Evolutionary conservation across 2,888 invertebrate species (phyloP).

Genomic region (Polydesmus complanatus): DNA sequence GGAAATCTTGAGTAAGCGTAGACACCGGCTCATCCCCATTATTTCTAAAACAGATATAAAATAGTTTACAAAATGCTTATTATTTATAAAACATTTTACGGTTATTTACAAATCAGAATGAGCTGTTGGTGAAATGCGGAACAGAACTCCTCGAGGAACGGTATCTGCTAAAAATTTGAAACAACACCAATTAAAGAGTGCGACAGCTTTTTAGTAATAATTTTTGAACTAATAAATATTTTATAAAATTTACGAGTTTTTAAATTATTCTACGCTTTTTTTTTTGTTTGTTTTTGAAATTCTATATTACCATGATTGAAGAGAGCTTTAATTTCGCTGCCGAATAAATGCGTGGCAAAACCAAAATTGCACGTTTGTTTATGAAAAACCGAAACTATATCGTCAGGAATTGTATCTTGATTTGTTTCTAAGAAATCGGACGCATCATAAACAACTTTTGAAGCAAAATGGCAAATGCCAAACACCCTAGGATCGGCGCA

Average conservation of each 20-base stretch:
- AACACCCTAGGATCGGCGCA: constrained; percentile 64
- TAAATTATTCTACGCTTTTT: neutral
- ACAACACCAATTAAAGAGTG: neutral
- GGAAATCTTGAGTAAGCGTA: constrained; percentile 87
- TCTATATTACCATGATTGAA: constrained; percentile 43
- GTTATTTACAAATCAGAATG: constrained; percentile 51
- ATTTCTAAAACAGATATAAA: constrained; percentile 34
- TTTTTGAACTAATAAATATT: too few species aligned
- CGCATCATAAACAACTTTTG: constrained; percentile 74
- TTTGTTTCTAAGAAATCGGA: constrained; percentile 80
- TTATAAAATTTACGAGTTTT: too few species aligned
- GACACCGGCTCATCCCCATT: constrained; percentile 75
- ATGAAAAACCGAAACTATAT: constrained; percentile 81
- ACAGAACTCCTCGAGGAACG: constrained; percentile 61
- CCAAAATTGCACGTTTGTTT: constrained; percentile 87
- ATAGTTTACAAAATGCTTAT: too few species aligned
- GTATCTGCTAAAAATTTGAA: constrained; percentile 30
- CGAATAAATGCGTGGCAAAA: constrained; percentile 92
- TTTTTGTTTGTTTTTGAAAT: neutral
- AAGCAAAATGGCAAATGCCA: constrained; percentile 81
- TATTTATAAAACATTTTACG: neutral
- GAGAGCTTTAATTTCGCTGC: constrained; percentile 72
- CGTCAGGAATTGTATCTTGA: constrained; percentile 80
- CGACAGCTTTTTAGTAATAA: neutral
- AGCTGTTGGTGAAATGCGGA: constrained; percentile 78